A percentile compares a stretch with the other conserved stretches of the same genome.
phyloP scores from a whole-genome alignment of 1,140 invertebrate genomes.

The Trichogramma pretiosum region DNA sequence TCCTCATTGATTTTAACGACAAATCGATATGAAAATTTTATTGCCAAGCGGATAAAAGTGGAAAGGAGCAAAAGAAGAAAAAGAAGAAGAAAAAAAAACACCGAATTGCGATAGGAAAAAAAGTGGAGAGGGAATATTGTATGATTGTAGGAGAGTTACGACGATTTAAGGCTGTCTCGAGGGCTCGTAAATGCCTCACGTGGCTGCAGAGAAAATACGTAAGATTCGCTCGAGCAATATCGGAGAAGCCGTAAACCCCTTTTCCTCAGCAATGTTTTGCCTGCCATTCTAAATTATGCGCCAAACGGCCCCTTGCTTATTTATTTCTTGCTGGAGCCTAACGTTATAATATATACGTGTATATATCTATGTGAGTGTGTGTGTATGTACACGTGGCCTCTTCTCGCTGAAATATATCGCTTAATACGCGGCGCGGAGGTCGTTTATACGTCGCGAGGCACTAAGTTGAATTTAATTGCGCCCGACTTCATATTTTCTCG shows the following conservation, averaged over 20 bases:
- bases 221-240: constrained; percentile 32
- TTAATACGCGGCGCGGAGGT: constrained; percentile 2
- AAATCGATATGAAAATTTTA: constrained; percentile 16
- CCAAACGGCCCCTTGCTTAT: constrained; percentile 6
- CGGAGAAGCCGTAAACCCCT: constrained; percentile 26
- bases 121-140: neutral
- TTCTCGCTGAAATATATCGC: constrained; percentile 13
- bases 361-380: too few species aligned
- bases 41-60: constrained; percentile 5
- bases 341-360: too few species aligned
- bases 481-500: constrained; percentile 6
- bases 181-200: constrained; percentile 26
- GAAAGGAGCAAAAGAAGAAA: neutral
- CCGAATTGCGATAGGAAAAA: neutral
- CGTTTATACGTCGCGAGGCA: neutral
- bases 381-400: constrained; percentile 15
- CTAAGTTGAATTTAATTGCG: constrained; percentile 16
- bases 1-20: constrained; percentile 13
- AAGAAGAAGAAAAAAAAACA: constrained; percentile 2
- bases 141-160: constrained; percentile 16
- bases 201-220: constrained; percentile 18
- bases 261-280: constrained; percentile 12
- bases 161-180: constrained; percentile 27
- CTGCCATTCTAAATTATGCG: constrained; percentile 28
- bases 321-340: constrained; percentile 14